Evolutionary conservation across 2,797 vertebrate genomes (phyloP).

Genomic region (Gymnocypris eckloni): DNA sequence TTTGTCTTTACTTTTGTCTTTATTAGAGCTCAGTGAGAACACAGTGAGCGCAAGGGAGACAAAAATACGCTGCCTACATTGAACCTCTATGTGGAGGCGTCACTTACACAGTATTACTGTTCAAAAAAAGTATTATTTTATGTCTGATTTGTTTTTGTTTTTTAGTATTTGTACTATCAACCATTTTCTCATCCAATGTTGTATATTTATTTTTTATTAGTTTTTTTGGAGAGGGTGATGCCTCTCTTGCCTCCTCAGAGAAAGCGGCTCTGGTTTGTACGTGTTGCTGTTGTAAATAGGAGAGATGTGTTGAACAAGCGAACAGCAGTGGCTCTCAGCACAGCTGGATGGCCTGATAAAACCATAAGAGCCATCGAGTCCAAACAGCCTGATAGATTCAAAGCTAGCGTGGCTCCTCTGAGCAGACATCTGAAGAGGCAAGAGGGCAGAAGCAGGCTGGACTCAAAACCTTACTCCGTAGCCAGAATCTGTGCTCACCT

Average conservation of each 20-base stretch:
- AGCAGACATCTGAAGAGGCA: conserved; percentile 35
- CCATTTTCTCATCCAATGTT: background rate
- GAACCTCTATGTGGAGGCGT: background rate
- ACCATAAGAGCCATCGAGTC: conserved; percentile 23
- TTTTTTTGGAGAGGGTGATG: background rate
- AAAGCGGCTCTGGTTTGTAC: background rate
- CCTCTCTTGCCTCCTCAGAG: background rate
- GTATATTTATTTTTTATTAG: background rate
- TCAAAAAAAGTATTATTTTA: background rate
- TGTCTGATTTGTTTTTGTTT: background rate
- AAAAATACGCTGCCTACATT: background rate
- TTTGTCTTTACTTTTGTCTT: background rate
- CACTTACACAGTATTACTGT: background rate
- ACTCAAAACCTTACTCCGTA: background rate
- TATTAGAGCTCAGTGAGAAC: background rate
- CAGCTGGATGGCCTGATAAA: conserved; percentile 49
- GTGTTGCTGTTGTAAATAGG: conserved; percentile 11
- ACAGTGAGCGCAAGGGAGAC: background rate
- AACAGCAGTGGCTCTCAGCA: conserved; percentile 39
- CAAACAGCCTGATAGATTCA: conserved; percentile 34
- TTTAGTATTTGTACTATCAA: too few relatives aligned
- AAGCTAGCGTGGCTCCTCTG: conserved; percentile 23
- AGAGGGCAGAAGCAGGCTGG: background rate
- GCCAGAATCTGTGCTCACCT: conserved; percentile 30
- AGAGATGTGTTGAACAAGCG: conserved; percentile 14